A percentile compares a stretch with the other conserved stretches of the same genome.
phyloP scores from a whole-genome alignment of 2,113 vertebrate genomes.

The Bettongia penicillata region DNA sequence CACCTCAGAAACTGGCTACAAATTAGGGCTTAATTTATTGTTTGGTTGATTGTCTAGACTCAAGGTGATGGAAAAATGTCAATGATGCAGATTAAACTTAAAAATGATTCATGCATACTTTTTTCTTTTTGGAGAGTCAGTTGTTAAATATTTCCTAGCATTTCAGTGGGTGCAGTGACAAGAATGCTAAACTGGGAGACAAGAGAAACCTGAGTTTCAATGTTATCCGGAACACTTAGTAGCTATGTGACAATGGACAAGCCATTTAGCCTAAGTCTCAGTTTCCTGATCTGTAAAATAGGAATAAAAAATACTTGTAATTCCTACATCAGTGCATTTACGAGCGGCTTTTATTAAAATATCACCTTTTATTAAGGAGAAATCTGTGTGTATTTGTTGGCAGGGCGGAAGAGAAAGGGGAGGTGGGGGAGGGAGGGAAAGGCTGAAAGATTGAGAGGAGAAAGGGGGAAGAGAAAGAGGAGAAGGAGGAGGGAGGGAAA shows the following conservation, averaged over 20 bases:
- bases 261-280: background rate
- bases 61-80: background rate
- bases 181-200: background rate
- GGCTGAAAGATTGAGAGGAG: background rate
- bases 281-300: background rate
- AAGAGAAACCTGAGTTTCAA: background rate
- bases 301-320: background rate
- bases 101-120: background rate
- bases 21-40: background rate
- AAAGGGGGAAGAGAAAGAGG: no score
- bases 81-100: background rate
- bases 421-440: no score
- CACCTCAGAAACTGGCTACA: background rate
- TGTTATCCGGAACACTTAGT: background rate
- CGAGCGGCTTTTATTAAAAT: background rate
- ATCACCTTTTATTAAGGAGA: background rate
- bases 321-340: background rate
- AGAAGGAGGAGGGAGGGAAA: no score
- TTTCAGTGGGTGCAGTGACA: background rate
- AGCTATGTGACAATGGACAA: background rate
- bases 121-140: background rate
- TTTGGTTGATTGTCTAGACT: background rate
- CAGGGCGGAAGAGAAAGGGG: background rate
- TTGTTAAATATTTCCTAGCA: background rate
- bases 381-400: background rate